Evolutionary conservation across 2,113 vertebrate genomes (phyloP).

Genomic region (Gorsachius goisagi): DNA sequence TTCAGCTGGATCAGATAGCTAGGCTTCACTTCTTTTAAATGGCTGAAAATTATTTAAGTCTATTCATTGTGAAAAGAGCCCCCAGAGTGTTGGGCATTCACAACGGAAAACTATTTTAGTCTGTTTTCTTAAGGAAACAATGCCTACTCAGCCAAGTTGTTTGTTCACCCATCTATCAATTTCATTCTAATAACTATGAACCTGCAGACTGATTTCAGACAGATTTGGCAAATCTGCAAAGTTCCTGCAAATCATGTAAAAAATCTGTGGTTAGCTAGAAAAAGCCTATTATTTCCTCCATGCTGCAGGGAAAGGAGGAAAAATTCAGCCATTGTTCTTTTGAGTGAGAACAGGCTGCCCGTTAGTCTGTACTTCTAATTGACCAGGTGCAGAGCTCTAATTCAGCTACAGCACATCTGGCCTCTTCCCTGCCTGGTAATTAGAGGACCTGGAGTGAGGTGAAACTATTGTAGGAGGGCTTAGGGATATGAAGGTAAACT

Average conservation of each 20-base stretch:
- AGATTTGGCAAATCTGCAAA: neutral
- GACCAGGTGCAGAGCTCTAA: neutral
- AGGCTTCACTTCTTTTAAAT: neutral
- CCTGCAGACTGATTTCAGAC: neutral
- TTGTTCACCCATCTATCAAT: neutral
- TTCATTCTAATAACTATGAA: neutral
- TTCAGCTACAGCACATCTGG: neutral
- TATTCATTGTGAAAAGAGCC: neutral
- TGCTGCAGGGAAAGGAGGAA: neutral
- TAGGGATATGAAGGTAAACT: neutral
- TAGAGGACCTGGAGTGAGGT: neutral
- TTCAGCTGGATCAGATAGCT: slow-evolving; percentile 12
- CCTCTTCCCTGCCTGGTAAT: neutral
- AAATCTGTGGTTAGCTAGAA: neutral
- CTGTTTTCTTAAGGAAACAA: neutral
- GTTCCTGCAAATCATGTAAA: neutral
- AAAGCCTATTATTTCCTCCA: neutral
- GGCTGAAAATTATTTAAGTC: neutral
- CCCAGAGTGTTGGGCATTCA: neutral
- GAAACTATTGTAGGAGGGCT: neutral
- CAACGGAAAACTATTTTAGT: neutral
- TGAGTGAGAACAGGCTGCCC: neutral
- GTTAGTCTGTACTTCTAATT: neutral
- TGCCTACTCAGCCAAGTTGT: neutral
- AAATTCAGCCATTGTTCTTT: neutral